A percentile compares a stretch with the other conserved stretches of the same genome.
phyloP scores from a whole-genome alignment of 2,888 invertebrate species.

The Yponomeuta sedellus region DNA sequence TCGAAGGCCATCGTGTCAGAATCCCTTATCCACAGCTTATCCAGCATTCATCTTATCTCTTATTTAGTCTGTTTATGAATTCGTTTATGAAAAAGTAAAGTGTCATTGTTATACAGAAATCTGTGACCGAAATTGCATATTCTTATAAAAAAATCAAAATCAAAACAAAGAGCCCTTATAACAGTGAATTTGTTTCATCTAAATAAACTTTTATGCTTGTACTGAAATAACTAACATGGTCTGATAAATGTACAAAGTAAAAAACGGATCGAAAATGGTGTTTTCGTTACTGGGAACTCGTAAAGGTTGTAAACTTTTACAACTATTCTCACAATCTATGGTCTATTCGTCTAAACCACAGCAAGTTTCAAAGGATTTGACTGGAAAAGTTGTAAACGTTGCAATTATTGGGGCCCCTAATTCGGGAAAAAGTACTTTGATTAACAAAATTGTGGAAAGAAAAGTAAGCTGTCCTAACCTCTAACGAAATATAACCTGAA shows the following conservation, averaged over 20 bases:
- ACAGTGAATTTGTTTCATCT: too few relatives aligned
- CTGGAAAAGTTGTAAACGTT: slow-evolving; percentile 78
- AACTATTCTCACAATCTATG: slow-evolving; percentile 27
- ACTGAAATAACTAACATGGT: background rate
- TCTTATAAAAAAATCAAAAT: too few relatives aligned
- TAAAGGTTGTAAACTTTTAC: background rate
- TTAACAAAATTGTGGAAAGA: slow-evolving; percentile 89
- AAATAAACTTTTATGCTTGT: background rate
- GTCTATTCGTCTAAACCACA: slow-evolving; percentile 56
- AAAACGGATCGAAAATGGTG: background rate
- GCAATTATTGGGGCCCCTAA: slow-evolving; percentile 96
- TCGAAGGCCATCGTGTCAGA: too few relatives aligned
- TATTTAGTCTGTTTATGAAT: too few relatives aligned
- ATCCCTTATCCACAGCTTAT: too few relatives aligned
- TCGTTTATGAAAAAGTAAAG: background rate
- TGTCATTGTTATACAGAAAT: background rate
- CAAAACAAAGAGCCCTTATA: slow-evolving; percentile 7
- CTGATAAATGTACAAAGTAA: background rate
- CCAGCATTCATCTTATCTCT: too few relatives aligned
- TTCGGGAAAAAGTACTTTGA: slow-evolving; percentile 96
- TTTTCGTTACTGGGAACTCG: slow-evolving; percentile 5
- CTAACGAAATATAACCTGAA: background rate
- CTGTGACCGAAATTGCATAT: too few relatives aligned
- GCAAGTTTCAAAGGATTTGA: slow-evolving; percentile 32
- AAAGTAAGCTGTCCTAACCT: slow-evolving; percentile 71